Base-by-base conservation (phyloP, 1,140 invertebrate species). In the Cydia splendana region DNA sequence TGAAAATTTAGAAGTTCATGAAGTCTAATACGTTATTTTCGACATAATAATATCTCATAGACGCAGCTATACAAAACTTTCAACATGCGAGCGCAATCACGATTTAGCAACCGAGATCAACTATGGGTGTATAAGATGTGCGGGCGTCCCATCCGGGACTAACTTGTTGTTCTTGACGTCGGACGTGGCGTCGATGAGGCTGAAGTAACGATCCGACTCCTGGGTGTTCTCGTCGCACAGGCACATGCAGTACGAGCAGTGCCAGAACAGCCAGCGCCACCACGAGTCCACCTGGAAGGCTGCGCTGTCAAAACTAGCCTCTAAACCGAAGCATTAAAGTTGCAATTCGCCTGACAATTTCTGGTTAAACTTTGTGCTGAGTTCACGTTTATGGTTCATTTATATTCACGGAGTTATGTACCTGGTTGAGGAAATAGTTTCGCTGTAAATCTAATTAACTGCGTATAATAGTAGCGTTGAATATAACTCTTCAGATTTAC, bases 181-280 rank as follows among this genome's bases (percentile, higher is more conserved):
- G 0, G 96, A 94, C 0, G 94, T 90, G 0, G 95, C 94, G 34
- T 95, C 94, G 79, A 95, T 93, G 48, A 98, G 93, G 88, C 96
- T 98, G 88, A 98, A 96, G 91, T 96, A 97, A 76, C 97, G 94
- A 85, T 98, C 96, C 0, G 97, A 97, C 73, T 93, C 93, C 0
- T 92, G 79, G 12, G 95, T 95, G 67, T 95, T 91, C 89, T 98
- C 97, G 88, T 98, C 97, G 87, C 97, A 98, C 13, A 96, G 93
- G 84, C 97, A 98, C 89, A 98, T 96, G 87, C 97, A 98, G 85
- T 98, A 98, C 18, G 97, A 97, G 88, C 97, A 98, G 87, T 98
- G 97, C 96, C 96, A 98, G 86, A 98, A 96, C 6, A 98, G 81
- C 95, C 96, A 95, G 13, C 97, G 94, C 97, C 97, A 98, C 97